Evolutionary conservation across 2,888 invertebrate species (phyloP).

Genomic region (Oxystoma pomonae): DNA sequence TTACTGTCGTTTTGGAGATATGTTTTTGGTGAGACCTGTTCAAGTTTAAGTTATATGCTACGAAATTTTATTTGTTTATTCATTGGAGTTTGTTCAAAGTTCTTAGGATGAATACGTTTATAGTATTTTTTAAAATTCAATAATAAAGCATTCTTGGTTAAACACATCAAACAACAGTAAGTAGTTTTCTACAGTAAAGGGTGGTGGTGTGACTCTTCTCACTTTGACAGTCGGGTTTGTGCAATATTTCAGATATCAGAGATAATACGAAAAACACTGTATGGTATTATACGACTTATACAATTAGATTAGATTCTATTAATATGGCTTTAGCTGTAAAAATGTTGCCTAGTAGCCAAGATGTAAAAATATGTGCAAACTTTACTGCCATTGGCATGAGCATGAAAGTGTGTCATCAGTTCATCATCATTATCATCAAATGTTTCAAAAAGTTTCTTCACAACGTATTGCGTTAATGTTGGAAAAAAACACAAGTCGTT

Average conservation of each 20-base stretch:
- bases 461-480: not conserved
- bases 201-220: not conserved
- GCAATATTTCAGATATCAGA: not conserved
- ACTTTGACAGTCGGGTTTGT: not conserved
- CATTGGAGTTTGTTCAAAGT: too few relatives aligned
- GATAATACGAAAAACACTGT: too few relatives aligned
- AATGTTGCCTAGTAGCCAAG: not conserved
- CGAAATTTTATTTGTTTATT: too few relatives aligned
- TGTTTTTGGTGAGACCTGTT: too few relatives aligned
- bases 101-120: too few relatives aligned
- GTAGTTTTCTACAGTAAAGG: not conserved
- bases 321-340: not conserved
- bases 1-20: too few relatives aligned
- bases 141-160: not conserved
- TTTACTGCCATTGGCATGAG: conserved; percentile 25
- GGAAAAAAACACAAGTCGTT: too few relatives aligned
- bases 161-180: not conserved
- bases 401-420: conserved; percentile 29
- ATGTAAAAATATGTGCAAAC: conserved; percentile 27
- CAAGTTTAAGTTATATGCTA: too few relatives aligned
- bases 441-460: not conserved
- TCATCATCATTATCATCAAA: not conserved
- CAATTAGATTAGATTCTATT: not conserved
- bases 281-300: too few relatives aligned
- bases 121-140: too few relatives aligned